Base-by-base conservation (phyloP, 2,888 invertebrate genomes). In the Schrankia costaestrigalis region DNA sequence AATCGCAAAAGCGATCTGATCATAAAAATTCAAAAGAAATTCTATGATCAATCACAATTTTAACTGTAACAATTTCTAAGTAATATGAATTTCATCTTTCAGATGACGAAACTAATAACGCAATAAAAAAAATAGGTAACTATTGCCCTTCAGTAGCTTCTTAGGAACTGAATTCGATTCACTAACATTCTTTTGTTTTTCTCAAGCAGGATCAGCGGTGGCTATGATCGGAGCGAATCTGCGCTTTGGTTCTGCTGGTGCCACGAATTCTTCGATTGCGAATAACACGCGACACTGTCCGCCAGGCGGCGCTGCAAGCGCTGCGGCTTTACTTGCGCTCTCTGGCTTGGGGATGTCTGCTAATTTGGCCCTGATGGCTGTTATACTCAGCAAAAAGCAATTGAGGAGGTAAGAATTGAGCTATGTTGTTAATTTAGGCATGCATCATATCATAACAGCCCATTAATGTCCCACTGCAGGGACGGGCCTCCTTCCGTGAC, bases 191-290 rank as follows among this genome's bases (percentile, higher is more conserved):
- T 1, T n/a, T 21, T 43, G 30, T n/a, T 26, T 45, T 30, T 35
- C 39, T 37, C 34, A 25, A 73, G 67, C 89, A 90, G 93, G 92
- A 43, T 92, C 92, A 59, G 92, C 92, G 50, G 92, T 92, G 75
- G 93, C 92, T 54, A 94, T 94, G 93, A 93, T 94, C 62, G 93
- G 93, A 41, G 93, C 93, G 56, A 94, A 94, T 78, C 89, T 94
- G 46, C 91, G 94, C 55, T 93, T 91, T 76, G 92, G 91, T 17
- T 91, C 91, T 19, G 87, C 90, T 18, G 90, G 91, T 12, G 91
- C 92, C 34, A 91, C 93, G 63, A 90, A 91, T 58, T 91, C 91
- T 11, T 89, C 91, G 35, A 91, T 93, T 63, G 89, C 92, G 34
- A 93, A 92, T 57, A 91, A 91, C 75, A 91, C 92, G 43, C 91